Conservation (phyloP, 1,140 invertebrate species). For the Oryctes rhinoceros region DNA sequence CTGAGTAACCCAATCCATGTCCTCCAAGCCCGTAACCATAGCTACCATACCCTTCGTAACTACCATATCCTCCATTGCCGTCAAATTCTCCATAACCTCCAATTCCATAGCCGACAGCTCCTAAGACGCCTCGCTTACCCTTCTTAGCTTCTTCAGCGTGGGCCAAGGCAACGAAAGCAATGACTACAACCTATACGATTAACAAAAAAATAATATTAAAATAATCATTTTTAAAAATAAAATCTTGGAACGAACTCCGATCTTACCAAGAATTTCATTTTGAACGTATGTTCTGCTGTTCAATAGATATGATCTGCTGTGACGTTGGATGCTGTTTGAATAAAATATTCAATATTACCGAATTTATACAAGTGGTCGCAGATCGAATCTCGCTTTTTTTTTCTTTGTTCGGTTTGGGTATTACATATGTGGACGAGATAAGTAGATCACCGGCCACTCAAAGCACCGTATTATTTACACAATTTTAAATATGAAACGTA, state of each 20-base stretch:
- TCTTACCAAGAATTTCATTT: conserved; percentile 30
- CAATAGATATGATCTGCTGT: neutral
- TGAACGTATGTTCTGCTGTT: neutral
- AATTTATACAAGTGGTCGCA: neutral
- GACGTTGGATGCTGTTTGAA: neutral
- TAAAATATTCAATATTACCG: neutral
- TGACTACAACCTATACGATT: neutral
- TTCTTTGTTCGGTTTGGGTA: neutral
- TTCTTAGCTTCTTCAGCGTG: neutral
- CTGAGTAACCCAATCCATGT: neutral
- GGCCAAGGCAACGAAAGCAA: neutral
- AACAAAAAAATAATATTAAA: neutral
- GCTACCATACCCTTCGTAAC: no score
- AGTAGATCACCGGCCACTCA: neutral
- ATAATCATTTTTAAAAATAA: neutral
- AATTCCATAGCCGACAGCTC: neutral
- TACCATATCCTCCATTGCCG: no score
- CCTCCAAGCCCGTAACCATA: neutral
- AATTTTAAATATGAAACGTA: no score
- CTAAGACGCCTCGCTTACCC: neutral
- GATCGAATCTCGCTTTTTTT: neutral
- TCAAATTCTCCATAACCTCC: no score
- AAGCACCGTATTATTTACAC: neutral
- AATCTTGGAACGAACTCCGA: neutral
- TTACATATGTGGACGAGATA: conserved; percentile 10